Base-by-base conservation (phyloP, 2,888 invertebrate species). In the Drosophila differens region DNA sequence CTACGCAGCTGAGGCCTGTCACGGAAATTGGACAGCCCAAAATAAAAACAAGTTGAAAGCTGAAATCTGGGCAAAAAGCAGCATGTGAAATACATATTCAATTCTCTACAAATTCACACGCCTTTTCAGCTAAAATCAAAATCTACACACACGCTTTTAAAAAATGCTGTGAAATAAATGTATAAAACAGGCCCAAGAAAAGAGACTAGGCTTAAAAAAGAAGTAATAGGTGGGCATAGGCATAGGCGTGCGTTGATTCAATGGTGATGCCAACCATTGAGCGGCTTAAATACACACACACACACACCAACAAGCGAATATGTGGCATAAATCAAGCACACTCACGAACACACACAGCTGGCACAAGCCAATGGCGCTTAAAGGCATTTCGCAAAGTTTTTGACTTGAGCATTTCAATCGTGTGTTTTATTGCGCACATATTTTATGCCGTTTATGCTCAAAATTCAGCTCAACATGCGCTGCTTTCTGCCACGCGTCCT, bases 341-440 rank as follows among this genome's bases (percentile, higher is more conserved):
- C 41, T 54, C 53, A 33, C 33, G 33, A 33, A 33, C 74, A 54
- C 49, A 54, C 57, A 71, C 59, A 53, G 64, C 53, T 58, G 41
- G 58, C 70, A 25, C 39, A 58, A 58, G 72, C 81, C 86, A 81
- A 88, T 85, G 86, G 81, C 79, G 89, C 89, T 88, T 85, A 74
- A 83, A 88, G 87, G 83, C 89, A 86, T 90, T 83, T 82, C 74
- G 71, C 81, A 83, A 87, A 90, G 86, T 85, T 90, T 87, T 82
- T 81, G 82, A 83, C 89, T 90, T 82, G 75, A 85, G 89, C 82
- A 85, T 90, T 87, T 90, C 87, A 87, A 87, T 87, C 83, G 90
- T 83, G 82, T 88, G 90, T 90, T 87, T 87, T 90, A 87, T 88
- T 90, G 87, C 89, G 71, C 87, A 90, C 87, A 87, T 87, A 87